Percentiles rank a stretch among this genome's conserved stretches.
phyloP scores from a whole-genome alignment of 2,113 vertebrate genomes.

The Mobula birostris region DNA sequence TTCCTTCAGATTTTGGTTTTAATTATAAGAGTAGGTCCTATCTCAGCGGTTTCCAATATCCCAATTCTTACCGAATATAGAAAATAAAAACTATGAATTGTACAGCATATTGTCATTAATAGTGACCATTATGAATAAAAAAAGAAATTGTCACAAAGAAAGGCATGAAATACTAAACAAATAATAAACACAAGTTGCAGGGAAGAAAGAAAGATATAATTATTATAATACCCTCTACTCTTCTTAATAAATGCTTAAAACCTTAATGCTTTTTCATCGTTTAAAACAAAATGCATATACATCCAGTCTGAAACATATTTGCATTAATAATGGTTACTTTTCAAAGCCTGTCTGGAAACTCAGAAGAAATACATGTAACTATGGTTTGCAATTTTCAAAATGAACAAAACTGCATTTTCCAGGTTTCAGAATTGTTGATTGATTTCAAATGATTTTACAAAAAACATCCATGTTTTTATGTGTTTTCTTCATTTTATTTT shows the following conservation, averaged over 20 bases:
- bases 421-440: not conserved
- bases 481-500: not conserved
- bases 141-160: not conserved
- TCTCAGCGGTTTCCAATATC: not conserved
- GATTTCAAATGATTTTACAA: conserved; percentile 42
- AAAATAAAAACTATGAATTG: not conserved
- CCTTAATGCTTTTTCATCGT: not conserved
- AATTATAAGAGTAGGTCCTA: not conserved
- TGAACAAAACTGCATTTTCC: not conserved
- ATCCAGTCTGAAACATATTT: not conserved
- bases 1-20: not conserved
- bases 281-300: not conserved
- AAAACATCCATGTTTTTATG: not conserved
- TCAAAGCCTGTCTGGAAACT: not conserved
- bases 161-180: not conserved
- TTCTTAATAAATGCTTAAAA: conserved; percentile 23
- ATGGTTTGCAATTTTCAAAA: not conserved
- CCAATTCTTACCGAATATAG: not conserved
- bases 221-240: not conserved
- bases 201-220: not conserved
- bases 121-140: not conserved
- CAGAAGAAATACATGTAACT: not conserved
- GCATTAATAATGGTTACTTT: conserved; percentile 2
- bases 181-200: not conserved
- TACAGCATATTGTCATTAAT: too few relatives aligned